Base-by-base conservation (phyloP, 2,113 vertebrate genomes). In the Capreolus pygargus region DNA sequence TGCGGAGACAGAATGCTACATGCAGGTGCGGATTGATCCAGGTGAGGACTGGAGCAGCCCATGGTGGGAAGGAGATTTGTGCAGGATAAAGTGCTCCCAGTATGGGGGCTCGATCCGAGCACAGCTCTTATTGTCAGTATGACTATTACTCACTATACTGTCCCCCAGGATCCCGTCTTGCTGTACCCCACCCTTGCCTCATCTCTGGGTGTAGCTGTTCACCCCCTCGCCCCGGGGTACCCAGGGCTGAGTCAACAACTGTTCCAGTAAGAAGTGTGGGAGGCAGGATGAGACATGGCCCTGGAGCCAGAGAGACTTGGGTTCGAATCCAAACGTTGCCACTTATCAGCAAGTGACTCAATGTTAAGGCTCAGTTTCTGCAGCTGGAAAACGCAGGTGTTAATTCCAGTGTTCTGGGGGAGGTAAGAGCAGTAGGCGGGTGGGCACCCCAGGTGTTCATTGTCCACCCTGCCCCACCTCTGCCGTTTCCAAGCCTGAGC, bases 311-410 rank as follows among this genome's bases (percentile, higher is more conserved):
- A 50, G 47, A 50, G 47, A 50, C 47, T 50, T 54, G 47, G 17
- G 90, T 94, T 96, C 58, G 1, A 96, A 70, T 95, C 76, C 50
- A 85, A 57, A 30, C 23, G 43, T 47, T 81, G 76, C 6, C 33
- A n/a, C 81, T 88, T 88, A 85, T 57, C 96, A 94, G 27, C 47
- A 21, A 39, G 70, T 95, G 97, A 97, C 50, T 98, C 96, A 96
- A 3, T 11, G 52, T 61, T 6, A 8, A 91, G 97, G 93, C 91
- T 97, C 91, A 94, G 95, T 91, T 60, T 96, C 89, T 61, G 55
- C 21, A 79, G 21, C 55, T 78, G 60, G 47, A 28, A 78, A 88
- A 78, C 0, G 2, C 28, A 30, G 33, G 52, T 30, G 47, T n/a
- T 13, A 17, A 7, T 3, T 2, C 28, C 57, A 3, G 14, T 1